These are phyloP conservation scores for Meteorus sp. DNA, from an alignment of 1,140 invertebrate genomes.

Conservation along the genomic window DNA sequence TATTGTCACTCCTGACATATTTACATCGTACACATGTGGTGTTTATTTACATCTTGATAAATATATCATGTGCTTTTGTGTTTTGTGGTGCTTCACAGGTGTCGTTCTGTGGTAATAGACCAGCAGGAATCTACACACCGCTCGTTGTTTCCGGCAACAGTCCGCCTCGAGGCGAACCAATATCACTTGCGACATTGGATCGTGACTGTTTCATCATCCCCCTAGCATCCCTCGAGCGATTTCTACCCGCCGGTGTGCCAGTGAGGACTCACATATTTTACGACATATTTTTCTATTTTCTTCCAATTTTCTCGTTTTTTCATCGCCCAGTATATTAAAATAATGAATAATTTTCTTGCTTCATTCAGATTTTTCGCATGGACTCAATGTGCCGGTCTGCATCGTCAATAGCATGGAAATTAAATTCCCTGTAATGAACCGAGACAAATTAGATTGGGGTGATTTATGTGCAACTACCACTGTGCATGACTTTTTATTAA, in stretches of 20 bases:
- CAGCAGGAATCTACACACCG: slow-evolving; percentile 50
- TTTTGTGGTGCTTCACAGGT: slow-evolving; percentile 37
- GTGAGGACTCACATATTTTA: too few relatives aligned
- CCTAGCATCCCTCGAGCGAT: slow-evolving; percentile 79
- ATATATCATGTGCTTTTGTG: too few relatives aligned
- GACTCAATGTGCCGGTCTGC: too few relatives aligned
- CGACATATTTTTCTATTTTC: not conserved
- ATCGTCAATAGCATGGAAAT: too few relatives aligned
- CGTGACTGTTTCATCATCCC: slow-evolving; percentile 89
- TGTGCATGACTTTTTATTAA: too few relatives aligned
- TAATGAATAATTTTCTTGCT: slow-evolving; percentile 9
- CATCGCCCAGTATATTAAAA: not conserved
- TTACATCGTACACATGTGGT: too few relatives aligned
- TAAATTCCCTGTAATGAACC: too few relatives aligned
- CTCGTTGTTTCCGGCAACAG: slow-evolving; percentile 53
- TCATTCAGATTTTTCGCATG: too few relatives aligned
- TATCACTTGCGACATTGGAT: slow-evolving; percentile 76
- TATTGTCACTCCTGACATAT: too few relatives aligned
- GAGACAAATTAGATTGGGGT: too few relatives aligned
- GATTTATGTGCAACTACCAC: too few relatives aligned
- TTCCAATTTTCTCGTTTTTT: not conserved
- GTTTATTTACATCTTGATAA: too few relatives aligned
- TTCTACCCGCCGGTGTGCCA: slow-evolving; percentile 83
- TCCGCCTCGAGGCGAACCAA: slow-evolving; percentile 64
- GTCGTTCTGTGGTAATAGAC: slow-evolving; percentile 49